Evolutionary conservation across 1,140 invertebrate genomes (phyloP).

Genomic region (Macrotrachela quadricornifera): DNA sequence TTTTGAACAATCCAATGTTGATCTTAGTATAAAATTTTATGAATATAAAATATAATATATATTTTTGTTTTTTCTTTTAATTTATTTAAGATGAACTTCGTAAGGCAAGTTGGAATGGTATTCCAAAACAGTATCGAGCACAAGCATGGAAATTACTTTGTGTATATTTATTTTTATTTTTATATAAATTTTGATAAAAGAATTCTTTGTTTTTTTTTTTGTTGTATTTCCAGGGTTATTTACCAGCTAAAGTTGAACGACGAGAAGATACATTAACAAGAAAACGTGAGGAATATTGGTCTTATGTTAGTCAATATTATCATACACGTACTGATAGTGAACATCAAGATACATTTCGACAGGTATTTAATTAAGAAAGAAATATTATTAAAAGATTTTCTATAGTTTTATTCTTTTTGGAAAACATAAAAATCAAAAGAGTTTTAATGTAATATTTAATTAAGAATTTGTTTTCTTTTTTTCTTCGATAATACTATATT

Average conservation of each 20-base stretch:
- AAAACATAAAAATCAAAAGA: neutral
- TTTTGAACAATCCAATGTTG: neutral
- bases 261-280: constrained; percentile 55
- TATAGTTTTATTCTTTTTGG: neutral
- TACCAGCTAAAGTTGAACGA: constrained; percentile 67
- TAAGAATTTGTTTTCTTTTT: too few relatives aligned
- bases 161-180: constrained; percentile 21
- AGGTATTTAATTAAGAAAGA: constrained; percentile 30
- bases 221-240: constrained; percentile 45
- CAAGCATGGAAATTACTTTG: constrained; percentile 51
- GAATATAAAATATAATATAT: neutral
- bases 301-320: constrained; percentile 84
- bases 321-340: constrained; percentile 70
- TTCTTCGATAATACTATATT: neutral
- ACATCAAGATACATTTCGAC: constrained; percentile 76
- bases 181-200: neutral
- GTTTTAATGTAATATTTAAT: neutral
- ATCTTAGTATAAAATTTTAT: neutral
- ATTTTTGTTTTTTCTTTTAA: neutral
- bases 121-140: constrained; percentile 57
- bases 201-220: neutral
- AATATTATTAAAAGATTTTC: too few relatives aligned
- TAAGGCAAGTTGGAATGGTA: constrained; percentile 78
- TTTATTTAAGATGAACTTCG: constrained; percentile 45
- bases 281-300: constrained; percentile 81